These are phyloP conservation scores for Urocynchramus pylzowi DNA, from an alignment of 2,113 vertebrate genomes.

Conservation along the genomic window DNA sequence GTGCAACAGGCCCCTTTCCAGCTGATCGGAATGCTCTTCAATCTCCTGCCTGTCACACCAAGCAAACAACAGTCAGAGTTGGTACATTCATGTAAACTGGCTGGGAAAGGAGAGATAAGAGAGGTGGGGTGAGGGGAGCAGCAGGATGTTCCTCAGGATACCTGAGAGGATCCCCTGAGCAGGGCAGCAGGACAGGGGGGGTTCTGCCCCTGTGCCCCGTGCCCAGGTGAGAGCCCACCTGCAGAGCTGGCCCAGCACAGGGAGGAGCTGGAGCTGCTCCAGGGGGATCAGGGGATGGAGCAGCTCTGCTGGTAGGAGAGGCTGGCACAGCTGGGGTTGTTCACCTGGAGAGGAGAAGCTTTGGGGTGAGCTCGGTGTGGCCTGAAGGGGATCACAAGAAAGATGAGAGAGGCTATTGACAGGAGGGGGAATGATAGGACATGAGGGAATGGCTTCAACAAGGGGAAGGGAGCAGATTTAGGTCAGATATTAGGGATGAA, in stretches of 20 bases:
- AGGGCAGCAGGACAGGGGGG: background rate
- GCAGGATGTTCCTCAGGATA: no score
- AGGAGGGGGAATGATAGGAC: background rate
- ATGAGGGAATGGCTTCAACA: background rate
- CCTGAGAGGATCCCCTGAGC: accelerated
- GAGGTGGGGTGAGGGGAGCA: background rate
- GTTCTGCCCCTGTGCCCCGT: background rate
- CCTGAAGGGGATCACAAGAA: no score
- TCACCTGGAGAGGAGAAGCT: background rate
- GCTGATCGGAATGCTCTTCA: background rate
- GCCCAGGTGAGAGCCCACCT: background rate
- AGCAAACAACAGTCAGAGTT: background rate
- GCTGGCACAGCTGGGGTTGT: background rate
- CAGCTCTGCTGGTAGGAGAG: background rate
- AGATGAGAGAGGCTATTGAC: accelerated
- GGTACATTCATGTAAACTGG: background rate
- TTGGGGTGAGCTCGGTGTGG: accelerated
- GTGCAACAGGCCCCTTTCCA: background rate
- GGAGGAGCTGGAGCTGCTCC: background rate
- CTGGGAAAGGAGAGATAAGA: background rate
- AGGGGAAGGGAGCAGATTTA: background rate
- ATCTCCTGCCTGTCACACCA: background rate
- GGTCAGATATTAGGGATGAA: accelerated
- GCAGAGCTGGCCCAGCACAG: background rate
- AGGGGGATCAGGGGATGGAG: background rate